Evolutionary conservation across 2,888 invertebrate genomes (phyloP), one percentile per base, ranked within the genome.

Genomic region (Polyommatus icarus): DNA sequence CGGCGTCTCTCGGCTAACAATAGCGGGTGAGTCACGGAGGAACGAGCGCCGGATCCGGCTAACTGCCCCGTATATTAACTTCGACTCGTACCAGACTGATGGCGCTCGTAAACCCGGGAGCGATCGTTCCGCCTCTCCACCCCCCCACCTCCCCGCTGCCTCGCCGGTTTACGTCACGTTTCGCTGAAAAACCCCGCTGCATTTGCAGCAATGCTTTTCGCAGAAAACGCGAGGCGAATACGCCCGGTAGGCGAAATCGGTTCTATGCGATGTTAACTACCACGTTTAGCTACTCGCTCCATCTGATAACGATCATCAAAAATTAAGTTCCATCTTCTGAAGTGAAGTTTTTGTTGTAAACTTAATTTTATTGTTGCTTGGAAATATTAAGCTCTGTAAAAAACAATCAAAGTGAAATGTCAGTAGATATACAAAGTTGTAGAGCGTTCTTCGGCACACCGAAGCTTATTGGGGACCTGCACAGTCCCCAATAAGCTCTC

Each of bases 11-110:
- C 75, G 29, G 75, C 54, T 54, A 75, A 75, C 75, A 75, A 75
- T 75, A 75, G 75, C 75, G 29, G 46, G 15, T 75, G 75, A 75
- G 46, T 75, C 75, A 75, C 75, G 75, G 50, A 54, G 54, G 75
- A 75, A 75, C 54, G 54, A 15, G 75, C 50, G 50, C 46, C 20
- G 46, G 8, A 29, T 50, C 75, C 50, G 72, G n/a, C n/a, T 72
- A 72, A 40, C 72, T 72, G 72, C 36, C 72, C 24, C 72, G 72
- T 72, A 72, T 72, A 40, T 72, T 40, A 72, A 36, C 40, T 40
- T 72, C 40, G 40, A 72, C 40, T 72, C 36, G 72, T 20, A 71
- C 36, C 72, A 72, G 40, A 72, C 72, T 20, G 40, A 72, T 40
- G 6, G 72, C 36, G 10, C 40, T 72, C 72, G 72, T 72, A 72